Evolutionary conservation across 2,797 vertebrate species (phyloP).

Genomic region (Myripristis murdjan): DNA sequence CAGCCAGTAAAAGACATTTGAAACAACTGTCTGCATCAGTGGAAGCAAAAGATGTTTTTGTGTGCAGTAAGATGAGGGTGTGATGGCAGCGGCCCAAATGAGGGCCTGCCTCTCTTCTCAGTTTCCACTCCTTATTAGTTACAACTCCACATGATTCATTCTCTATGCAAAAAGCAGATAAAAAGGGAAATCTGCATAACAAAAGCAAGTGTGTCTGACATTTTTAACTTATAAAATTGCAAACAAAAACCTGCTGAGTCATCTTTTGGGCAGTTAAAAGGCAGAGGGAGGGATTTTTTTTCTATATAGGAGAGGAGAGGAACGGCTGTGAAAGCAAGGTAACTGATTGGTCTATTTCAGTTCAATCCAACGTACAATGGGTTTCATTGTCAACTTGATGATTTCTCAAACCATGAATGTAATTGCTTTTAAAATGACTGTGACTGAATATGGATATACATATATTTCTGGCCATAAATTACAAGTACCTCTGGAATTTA

Average conservation of each 20-base stretch:
- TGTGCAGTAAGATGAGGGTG: no score
- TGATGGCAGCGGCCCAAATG: neutral
- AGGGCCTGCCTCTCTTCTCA: slow-evolving; percentile 7
- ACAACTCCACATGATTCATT: slow-evolving; percentile 13
- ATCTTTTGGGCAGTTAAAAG: slow-evolving; percentile 10
- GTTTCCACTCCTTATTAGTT: neutral
- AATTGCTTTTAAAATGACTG: slow-evolving; percentile 5
- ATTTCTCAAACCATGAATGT: slow-evolving; percentile 14
- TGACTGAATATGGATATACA: neutral
- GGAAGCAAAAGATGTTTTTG: no score
- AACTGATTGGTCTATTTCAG: neutral
- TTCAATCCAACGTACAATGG: slow-evolving; percentile 6
- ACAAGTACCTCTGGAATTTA: slow-evolving; percentile 10
- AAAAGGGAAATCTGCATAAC: slow-evolving; percentile 49
- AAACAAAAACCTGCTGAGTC: slow-evolving; percentile 49
- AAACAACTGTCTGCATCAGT: neutral
- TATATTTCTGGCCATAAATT: slow-evolving; percentile 44
- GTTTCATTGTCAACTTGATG: slow-evolving; percentile 1
- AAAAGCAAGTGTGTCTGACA: slow-evolving; percentile 32
- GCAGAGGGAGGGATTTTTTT: neutral
- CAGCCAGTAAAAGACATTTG: neutral
- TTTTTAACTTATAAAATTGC: slow-evolving; percentile 28
- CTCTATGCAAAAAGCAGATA: slow-evolving; percentile 22
- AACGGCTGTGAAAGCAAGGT: neutral
- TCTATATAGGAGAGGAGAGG: slow-evolving; percentile 5